Evolutionary conservation across 2,797 vertebrate genomes (phyloP), one percentile per base, ranked within the genome.

Genomic region (Tapirus indicus): DNA sequence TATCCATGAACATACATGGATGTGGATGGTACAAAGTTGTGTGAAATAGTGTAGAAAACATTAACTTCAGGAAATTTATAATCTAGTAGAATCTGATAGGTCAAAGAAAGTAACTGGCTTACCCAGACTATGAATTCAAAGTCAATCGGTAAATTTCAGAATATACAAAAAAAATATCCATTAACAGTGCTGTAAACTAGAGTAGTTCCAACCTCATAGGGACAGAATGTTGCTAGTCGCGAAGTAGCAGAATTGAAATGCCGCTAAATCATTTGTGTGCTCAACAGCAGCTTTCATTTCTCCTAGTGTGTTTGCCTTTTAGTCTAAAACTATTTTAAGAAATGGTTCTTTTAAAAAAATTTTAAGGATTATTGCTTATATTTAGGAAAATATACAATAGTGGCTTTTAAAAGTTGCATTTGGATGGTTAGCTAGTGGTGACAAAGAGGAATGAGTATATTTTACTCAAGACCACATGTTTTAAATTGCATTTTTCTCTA

Each of bases 401-500:
- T 88, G 9, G 4, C 25, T 94, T 88, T 96, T 71, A 80, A 58
- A 96, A 91, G 3, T 96, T 83, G 14, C 3, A 68, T 11, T 93
- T 62, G 35, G 6, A 41, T 83, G 16, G 9, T 68, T 89, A 86
- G 17, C 8, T 62, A 49, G 7, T 49, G 82, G 7, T 72, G 58
- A 60, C 32, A 60, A 79, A 78, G 71, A 80, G 17, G 20, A 94
- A 80, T 85, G 58, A 68, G 56, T 68, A 69, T 60, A 75, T 72
- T 88, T 47, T 97, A 68, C 52, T 41, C 2, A 93, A 69, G 12
- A 68, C 3, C 29, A 49, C n/a, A 1, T 87, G 60, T 12, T 74
- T 88, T 93, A 54, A 79, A 27, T 84, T 86, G 21, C 25, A 41
- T 95, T 94, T 90, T 93, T 90, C 20, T 75, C 38, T 92, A 85